phyloP scores from a whole-genome alignment of 1,140 invertebrate genomes.

The Thalassaphorura encarpata region DNA sequence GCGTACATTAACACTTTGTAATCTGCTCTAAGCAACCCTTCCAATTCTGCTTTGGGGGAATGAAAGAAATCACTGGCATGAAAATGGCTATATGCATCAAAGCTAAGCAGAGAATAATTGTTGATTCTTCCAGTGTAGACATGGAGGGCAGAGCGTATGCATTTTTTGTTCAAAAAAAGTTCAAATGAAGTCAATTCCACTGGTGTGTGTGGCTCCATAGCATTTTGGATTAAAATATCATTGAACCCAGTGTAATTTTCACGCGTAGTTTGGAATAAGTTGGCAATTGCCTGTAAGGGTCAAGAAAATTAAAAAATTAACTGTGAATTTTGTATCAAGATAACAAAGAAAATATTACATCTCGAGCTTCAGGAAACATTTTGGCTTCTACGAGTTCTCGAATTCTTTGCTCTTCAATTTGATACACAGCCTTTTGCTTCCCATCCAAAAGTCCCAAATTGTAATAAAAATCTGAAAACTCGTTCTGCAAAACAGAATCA shows the following conservation, averaged over 20 bases:
- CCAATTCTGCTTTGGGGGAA: neutral
- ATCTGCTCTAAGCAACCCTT: neutral
- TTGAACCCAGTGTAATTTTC: neutral
- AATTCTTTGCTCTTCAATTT: neutral
- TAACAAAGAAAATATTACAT: neutral
- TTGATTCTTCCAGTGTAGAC: no score
- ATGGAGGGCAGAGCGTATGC: neutral
- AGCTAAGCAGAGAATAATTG: neutral
- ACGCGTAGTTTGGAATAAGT: no score
- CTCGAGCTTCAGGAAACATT: neutral
- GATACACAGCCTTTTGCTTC: neutral
- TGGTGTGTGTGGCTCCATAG: neutral
- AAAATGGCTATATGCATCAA: neutral
- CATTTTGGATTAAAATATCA: neutral
- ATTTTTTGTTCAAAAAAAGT: neutral
- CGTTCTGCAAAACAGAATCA: neutral
- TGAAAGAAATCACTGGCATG: neutral
- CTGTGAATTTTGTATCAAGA: no score
- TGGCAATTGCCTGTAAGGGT: no score
- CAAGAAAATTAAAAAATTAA: no score
- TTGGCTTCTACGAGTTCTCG: neutral
- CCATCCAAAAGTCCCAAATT: neutral
- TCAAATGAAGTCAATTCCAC: neutral
- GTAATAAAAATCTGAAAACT: neutral
- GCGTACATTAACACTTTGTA: neutral